Conservation (phyloP, 2,888 invertebrate species). For the Graphium colonna region DNA sequence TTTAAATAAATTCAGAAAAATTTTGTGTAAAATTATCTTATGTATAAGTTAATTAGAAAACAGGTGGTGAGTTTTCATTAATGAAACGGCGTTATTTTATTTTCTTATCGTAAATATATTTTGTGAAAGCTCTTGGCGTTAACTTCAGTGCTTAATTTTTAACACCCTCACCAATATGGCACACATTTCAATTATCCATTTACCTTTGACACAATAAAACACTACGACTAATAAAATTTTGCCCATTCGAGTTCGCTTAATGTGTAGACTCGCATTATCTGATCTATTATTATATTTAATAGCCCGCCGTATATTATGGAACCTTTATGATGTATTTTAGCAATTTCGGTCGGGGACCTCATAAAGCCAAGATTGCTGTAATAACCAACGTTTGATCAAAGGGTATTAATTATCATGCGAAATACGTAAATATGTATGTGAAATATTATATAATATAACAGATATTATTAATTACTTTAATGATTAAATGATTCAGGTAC, state of each 20-base stretch:
- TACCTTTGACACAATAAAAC: conserved; percentile 6
- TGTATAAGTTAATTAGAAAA: no score
- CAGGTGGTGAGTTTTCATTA: no score
- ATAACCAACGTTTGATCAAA: not conserved
- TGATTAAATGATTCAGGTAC: no score
- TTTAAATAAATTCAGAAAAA: no score
- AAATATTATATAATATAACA: no score
- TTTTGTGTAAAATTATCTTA: no score
- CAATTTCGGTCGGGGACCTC: conserved; percentile 2
- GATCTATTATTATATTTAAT: conserved; percentile 7
- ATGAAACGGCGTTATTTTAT: no score
- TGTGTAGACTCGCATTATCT: conserved; percentile 9
- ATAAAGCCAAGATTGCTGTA: conserved; percentile 12
- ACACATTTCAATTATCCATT: not conserved
- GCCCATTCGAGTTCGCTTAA: not conserved
- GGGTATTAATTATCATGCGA: conserved; percentile 3
- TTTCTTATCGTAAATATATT: not conserved
- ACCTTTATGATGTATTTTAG: conserved; percentile 14
- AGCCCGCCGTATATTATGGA: conserved; percentile 1
- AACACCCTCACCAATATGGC: not conserved
- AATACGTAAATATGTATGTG: no score
- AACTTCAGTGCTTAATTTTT: no score
- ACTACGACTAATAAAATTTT: conserved; percentile 6
- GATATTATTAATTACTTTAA: no score
- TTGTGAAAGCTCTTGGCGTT: not conserved